Percentiles rank a stretch among this genome's conserved stretches.
Conservation (phyloP, 2,797 vertebrate genomes). For the Halcyon badia region DNA sequence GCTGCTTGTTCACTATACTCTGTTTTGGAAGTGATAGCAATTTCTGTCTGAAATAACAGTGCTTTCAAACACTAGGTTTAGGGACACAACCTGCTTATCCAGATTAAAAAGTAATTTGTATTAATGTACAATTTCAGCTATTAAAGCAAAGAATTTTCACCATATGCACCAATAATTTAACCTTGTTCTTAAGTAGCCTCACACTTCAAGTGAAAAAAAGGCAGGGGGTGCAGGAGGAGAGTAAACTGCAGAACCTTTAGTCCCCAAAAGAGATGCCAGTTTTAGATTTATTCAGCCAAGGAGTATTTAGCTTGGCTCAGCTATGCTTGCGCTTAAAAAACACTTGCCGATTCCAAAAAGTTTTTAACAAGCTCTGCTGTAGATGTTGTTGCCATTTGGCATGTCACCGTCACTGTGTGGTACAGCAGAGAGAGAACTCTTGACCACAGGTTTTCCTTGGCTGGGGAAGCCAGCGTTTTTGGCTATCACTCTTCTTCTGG, state of each 20-base stretch:
- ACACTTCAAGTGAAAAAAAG: slow-evolving; percentile 58
- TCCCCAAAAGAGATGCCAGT: slow-evolving; percentile 81
- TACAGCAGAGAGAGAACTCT: slow-evolving; percentile 73
- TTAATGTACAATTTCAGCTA: background rate
- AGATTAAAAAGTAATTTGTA: slow-evolving; percentile 32
- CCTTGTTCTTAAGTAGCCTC: slow-evolving; percentile 72
- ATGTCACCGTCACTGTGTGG: slow-evolving; percentile 74
- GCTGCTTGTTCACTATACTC: background rate
- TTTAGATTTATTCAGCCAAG: slow-evolving; percentile 78
- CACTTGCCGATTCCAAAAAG: slow-evolving; percentile 80
- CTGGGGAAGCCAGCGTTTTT: slow-evolving; percentile 53
- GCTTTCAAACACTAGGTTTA: background rate
- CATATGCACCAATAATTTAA: slow-evolving; percentile 62
- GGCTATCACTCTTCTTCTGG: slow-evolving; percentile 57
- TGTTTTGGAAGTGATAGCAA: background rate
- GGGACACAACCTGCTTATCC: slow-evolving; percentile 9
- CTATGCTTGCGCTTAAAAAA: slow-evolving; percentile 73
- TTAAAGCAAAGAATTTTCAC: slow-evolving; percentile 38
- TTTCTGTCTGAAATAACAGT: background rate
- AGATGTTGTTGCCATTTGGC: slow-evolving; percentile 81
- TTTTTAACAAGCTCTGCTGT: slow-evolving; percentile 81
- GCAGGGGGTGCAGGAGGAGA: slow-evolving; percentile 8
- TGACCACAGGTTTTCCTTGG: slow-evolving; percentile 81
- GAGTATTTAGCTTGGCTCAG: slow-evolving; percentile 83
- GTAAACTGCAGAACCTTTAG: slow-evolving; percentile 68